A percentile compares a stretch with the other conserved stretches of the same genome.
These are phyloP conservation scores for Chelon labrosus DNA, from an alignment of 2,797 vertebrate genomes.

Conservation along the genomic window DNA sequence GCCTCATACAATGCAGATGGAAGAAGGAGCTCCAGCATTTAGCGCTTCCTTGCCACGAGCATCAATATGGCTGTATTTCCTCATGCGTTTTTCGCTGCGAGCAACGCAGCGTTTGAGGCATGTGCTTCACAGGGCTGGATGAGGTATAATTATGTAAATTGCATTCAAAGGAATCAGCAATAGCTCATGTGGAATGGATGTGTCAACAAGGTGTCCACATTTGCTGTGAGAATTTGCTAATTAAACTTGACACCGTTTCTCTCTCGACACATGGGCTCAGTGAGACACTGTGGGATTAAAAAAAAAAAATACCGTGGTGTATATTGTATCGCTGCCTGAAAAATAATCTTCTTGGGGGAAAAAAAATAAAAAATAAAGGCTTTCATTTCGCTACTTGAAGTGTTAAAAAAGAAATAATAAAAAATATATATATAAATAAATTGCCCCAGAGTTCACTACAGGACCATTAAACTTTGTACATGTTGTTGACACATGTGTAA, in stretches of 20 bases:
- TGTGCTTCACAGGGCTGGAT: constrained; percentile 68
- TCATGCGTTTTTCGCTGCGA: constrained; percentile 65
- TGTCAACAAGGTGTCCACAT: constrained; percentile 84
- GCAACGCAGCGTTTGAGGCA: constrained; percentile 71
- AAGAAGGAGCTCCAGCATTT: constrained; percentile 77
- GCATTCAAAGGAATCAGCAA: constrained; percentile 81
- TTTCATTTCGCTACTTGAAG: constrained; percentile 68
- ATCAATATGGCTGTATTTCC: constrained; percentile 80
- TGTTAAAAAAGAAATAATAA: constrained; percentile 44
- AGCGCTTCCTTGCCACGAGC: constrained; percentile 72
- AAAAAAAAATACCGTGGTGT: constrained; percentile 55
- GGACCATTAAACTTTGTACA: constrained; percentile 75
- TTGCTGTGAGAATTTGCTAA: constrained; percentile 80
- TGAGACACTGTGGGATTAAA: constrained; percentile 58
- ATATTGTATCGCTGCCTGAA: constrained; percentile 61
- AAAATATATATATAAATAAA: constrained; percentile 26
- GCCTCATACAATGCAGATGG: constrained; percentile 83
- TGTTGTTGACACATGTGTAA: constrained; percentile 79
- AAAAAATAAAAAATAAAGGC: constrained; percentile 65
- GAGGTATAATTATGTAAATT: constrained; percentile 85
- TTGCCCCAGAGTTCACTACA: constrained; percentile 59
- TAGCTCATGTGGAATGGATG: constrained; percentile 84
- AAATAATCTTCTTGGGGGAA: constrained; percentile 65
- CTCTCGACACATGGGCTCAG: constrained; percentile 66
- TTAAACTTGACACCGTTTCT: constrained; percentile 82